These are phyloP conservation scores for Atherinomorus stipes DNA, from an alignment of 2,113 vertebrate genomes.

Conservation along the genomic window DNA sequence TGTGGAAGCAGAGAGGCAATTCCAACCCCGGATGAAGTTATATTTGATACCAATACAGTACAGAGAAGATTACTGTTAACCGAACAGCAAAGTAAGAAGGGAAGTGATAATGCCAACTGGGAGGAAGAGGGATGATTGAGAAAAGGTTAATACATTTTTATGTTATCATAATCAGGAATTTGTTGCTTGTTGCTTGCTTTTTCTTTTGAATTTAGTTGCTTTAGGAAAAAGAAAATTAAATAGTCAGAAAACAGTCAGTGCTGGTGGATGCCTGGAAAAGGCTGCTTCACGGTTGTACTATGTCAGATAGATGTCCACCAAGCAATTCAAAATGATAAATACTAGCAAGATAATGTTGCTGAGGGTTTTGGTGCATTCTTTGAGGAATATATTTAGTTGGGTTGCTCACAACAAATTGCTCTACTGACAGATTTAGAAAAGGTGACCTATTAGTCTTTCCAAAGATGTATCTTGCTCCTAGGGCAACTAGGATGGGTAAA, in stretches of 20 bases:
- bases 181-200: conserved; percentile 20
- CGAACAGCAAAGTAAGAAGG: conserved; percentile 10
- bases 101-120: conserved; percentile 50
- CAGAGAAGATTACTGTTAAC: conserved; percentile 31
- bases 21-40: conserved; percentile 17
- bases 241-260: neutral
- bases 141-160: conserved; percentile 52
- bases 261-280: conserved; percentile 8
- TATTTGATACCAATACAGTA: conserved; percentile 13
- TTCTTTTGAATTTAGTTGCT: conserved; percentile 31
- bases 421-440: too few relatives aligned
- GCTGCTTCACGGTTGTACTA: neutral
- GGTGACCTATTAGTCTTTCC: too few relatives aligned
- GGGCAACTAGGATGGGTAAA: too few relatives aligned
- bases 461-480: too few relatives aligned
- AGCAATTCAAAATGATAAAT: too few relatives aligned
- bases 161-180: conserved; percentile 50
- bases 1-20: neutral
- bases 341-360: too few relatives aligned
- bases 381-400: too few relatives aligned
- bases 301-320: neutral
- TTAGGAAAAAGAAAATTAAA: conserved; percentile 18
- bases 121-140: conserved; percentile 23
- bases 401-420: too few relatives aligned
- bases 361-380: too few relatives aligned